These are phyloP conservation scores for Montipora cactus DNA, from an alignment of 64 coral and sea anemone species.

Conservation along the genomic window DNA sequence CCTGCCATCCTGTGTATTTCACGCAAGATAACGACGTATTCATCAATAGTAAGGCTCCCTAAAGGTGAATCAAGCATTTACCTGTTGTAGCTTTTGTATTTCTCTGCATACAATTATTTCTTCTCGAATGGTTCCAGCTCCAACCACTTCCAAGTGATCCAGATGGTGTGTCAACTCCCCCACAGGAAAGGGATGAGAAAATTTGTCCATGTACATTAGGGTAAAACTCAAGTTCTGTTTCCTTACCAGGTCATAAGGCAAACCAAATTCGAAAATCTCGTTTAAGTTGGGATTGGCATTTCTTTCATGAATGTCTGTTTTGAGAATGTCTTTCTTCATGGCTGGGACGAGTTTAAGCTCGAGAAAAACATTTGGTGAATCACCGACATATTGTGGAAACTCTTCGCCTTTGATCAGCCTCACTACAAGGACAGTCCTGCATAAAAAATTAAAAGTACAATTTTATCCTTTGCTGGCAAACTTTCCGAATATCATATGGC, in stretches of 20 bases:
- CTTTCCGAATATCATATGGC: too few relatives aligned
- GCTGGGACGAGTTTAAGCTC: conserved; percentile 81
- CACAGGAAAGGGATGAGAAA: conserved; percentile 80
- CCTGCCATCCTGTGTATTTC: too few relatives aligned
- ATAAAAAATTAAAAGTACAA: not conserved
- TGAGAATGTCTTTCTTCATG: conserved; percentile 84
- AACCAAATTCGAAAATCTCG: conserved; percentile 89
- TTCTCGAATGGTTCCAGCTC: conserved; percentile 63
- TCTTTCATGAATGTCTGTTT: conserved; percentile 94
- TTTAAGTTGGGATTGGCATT: conserved; percentile 87
- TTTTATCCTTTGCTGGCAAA: not conserved
- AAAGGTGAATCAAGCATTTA: not conserved
- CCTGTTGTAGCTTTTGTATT: conserved; percentile 83
- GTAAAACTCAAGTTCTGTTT: conserved; percentile 71
- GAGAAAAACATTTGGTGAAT: conserved; percentile 82
- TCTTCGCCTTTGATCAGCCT: conserved; percentile 93
- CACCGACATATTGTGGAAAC: conserved; percentile 77
- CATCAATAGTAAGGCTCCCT: too few relatives aligned
- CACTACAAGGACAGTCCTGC: conserved; percentile 80
- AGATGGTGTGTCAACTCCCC: conserved; percentile 77
- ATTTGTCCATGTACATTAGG: conserved; percentile 92
- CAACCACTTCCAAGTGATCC: conserved; percentile 73
- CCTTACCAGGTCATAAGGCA: conserved; percentile 74
- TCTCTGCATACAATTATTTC: conserved; percentile 93
- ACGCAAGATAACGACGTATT: too few relatives aligned